Base-by-base conservation (phyloP, 37 sponge, comb jelly and placozoan species). In the Sycon ciliatum region DNA sequence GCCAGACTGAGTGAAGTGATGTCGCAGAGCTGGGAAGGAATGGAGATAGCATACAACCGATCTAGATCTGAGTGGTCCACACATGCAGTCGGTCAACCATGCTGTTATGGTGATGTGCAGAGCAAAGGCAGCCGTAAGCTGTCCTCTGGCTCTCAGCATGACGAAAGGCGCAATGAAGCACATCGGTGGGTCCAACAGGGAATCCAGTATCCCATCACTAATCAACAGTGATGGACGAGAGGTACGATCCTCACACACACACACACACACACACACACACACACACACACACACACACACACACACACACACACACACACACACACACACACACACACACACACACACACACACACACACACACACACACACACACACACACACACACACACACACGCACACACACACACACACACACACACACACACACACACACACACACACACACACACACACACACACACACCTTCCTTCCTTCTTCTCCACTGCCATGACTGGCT, bases 381-480 rank as follows among this genome's bases (percentile, higher is more conserved):
- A 58, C 62, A 58, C 27, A 64, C 65, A 4, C 32, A 64, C 65
- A 42, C 49, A 42, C 32, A 58, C 62, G 16, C 62, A 58, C 62
- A 24, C 27, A 23, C 27, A 23, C 68, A 66, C 35, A 30, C 32
- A 13, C 36, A 67, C 69, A 67, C n/a, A 24, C 69, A 71, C 40
- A 38, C 27, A 54, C 54, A 71, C 40, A 71, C 72, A 71, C 40
- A 38, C 40, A 71, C 23, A 71, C 37, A 38, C 37, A 54, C 54
- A 71, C 23, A 55, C 40, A 56, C 16, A 71, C 54, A 67, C 32
- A 67, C 34, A 67, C n/a, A n/a, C n/a, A n/a, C n/a, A n/a, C n/a
- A n/a, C n/a, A n/a, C n/a, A n/a, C n/a, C n/a, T n/a, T n/a, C 34
- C 29, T 38, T 20, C 34, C 33, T 34, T 31, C 36, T 67, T 23